phyloP scores from a whole-genome alignment of 2,113 vertebrate genomes.

The Entelurus aequoreus region DNA sequence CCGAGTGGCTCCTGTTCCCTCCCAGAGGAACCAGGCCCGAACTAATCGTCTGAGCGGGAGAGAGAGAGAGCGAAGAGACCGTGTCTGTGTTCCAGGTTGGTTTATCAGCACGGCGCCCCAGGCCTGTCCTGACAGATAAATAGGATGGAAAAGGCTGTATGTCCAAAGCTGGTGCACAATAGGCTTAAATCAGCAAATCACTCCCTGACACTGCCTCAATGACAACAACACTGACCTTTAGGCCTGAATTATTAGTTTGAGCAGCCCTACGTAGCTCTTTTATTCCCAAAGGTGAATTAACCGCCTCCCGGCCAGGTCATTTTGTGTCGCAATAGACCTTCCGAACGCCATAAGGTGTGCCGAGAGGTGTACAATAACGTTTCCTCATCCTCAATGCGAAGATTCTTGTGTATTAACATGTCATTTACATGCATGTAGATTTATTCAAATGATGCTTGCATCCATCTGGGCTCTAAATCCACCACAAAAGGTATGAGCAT shows the following conservation, averaged over 20 bases:
- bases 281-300: constrained; percentile 19
- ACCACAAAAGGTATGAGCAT: constrained; percentile 37
- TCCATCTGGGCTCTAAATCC: constrained; percentile 21
- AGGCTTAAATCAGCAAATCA: constrained; percentile 43
- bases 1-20: constrained; percentile 53
- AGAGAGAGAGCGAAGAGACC: constrained; percentile 27
- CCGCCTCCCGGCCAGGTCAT: constrained; percentile 35
- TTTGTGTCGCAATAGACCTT: constrained; percentile 41
- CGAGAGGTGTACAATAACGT: constrained; percentile 17
- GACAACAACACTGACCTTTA: constrained; percentile 53
- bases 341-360: constrained; percentile 26
- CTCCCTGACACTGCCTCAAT: constrained; percentile 41
- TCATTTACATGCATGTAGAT: constrained; percentile 45
- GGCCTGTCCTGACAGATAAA: constrained; percentile 40
- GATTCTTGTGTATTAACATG: neutral
- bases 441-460: constrained; percentile 31
- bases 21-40: constrained; percentile 42
- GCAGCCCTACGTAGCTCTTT: constrained; percentile 31
- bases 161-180: constrained; percentile 35
- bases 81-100: constrained; percentile 55
- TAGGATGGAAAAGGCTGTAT: constrained; percentile 39
- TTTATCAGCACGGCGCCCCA: constrained; percentile 60
- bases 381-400: neutral
- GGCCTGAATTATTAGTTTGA: constrained; percentile 37
- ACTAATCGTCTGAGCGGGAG: constrained; percentile 52